Evolutionary conservation across 1,140 invertebrate genomes (phyloP), one percentile per base, ranked within the genome.

Genomic region (Bombus cullumanus): DNA sequence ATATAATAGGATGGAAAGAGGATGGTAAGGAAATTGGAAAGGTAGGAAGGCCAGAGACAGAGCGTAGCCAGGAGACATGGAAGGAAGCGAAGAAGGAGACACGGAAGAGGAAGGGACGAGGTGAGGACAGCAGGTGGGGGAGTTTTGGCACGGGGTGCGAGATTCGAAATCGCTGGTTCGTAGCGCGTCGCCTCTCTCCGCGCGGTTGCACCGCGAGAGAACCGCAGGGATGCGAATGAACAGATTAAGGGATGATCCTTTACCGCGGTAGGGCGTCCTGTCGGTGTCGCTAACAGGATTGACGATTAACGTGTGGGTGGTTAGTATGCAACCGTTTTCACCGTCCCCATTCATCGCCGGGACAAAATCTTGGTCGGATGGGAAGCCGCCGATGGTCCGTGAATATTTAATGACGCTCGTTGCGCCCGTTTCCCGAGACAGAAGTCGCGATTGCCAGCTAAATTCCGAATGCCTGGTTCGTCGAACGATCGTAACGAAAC

Each of bases 171-270:
- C 87, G 82, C 68, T 90, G 86, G 88, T 41, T 87, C 85, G 86
- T 85, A 62, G 71, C 83, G 28, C 43, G 72, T 10, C 72, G 71
- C 64, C 31, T 18, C 64, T 22, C 31, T 72, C 22, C 72, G 87
- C 88, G 86, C 86, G 41, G 75, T 81, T 83, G 83, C 89, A 77
- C 83, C 79, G 85, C 74, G 92, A 88, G 92, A 93, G 91, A 93
- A 92, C 89, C 90, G 91, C 93, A 90, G 93, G 92, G 94, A 94
- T 91, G 94, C 93, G 94, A 95, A 95, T 95, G 94, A 95, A 95
- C 92, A 94, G 94, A 95, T 95, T 95, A 95, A 95, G 92, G 94
- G 94, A 95, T 95, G 94, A 95, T 94, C 94, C 93, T 94, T 92
- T 92, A 86, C 92, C 90, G 92, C 90, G 90, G 92, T 92, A 94